Percentiles rank a stretch among this genome's conserved stretches.
These are phyloP conservation scores for Saturnia pavonia DNA, from an alignment of 2,888 invertebrate genomes.

Conservation along the genomic window DNA sequence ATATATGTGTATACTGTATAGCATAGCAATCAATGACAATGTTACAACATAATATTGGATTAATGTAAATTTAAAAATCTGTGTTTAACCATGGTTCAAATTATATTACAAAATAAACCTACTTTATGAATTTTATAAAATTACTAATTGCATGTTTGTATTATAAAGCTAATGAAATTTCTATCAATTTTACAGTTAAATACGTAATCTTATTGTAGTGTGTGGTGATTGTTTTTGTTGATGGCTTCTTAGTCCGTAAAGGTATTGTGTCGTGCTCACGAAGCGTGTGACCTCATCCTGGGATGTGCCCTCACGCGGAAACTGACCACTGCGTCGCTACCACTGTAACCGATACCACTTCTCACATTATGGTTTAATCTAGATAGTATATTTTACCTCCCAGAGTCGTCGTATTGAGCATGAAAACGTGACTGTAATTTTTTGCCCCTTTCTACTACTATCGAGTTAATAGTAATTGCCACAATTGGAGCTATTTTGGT, in stretches of 20 bases:
- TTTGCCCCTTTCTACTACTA: neutral
- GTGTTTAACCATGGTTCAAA: no score
- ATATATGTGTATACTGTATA: no score
- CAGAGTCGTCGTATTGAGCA: neutral
- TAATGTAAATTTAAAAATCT: no score
- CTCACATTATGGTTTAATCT: constrained; percentile 23
- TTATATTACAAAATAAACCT: no score
- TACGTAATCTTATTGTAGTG: neutral
- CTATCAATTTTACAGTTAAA: neutral
- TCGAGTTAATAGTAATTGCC: neutral
- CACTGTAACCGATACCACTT: constrained; percentile 68
- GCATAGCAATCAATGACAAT: no score
- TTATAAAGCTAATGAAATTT: neutral
- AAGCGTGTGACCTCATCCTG: constrained; percentile 69
- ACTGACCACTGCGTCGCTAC: constrained; percentile 59
- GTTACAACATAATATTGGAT: no score
- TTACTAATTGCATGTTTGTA: no score
- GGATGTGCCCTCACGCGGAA: constrained; percentile 65
- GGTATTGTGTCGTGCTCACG: constrained; percentile 65
- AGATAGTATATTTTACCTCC: neutral
- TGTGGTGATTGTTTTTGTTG: constrained; percentile 6
- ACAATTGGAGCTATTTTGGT: neutral
- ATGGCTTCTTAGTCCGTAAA: constrained; percentile 31
- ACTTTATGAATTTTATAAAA: no score
- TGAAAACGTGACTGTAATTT: neutral